Base-by-base conservation (phyloP, 2,888 invertebrate genomes). In the Drosophila mulleri region DNA sequence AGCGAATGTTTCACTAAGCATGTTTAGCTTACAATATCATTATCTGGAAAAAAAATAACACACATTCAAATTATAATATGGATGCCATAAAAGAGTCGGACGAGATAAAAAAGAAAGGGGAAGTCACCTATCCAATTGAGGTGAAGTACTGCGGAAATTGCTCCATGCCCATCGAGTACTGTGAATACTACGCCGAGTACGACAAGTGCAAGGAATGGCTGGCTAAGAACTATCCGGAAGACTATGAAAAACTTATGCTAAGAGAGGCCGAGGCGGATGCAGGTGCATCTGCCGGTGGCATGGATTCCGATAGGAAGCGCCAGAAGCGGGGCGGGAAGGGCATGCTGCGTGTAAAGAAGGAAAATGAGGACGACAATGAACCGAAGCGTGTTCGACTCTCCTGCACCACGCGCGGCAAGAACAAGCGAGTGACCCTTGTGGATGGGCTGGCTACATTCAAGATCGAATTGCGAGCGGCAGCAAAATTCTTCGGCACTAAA, bases 131-230 rank as follows among this genome's bases (percentile, higher is more conserved):
- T 63, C 77, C 77, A 6, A 26, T 78, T 26, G 41, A 35, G n/a
- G 78, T 78, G 2, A 78, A 72, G 57, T 78, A 78, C 42, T 78
- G 78, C 23, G 78, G 78, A 14, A 29, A 78, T 29, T 78, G 78
- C 12, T 57, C 78, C 9, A 65, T 78, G 78, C 78, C 78, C 41
- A 58, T 75, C 18, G 78, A 78, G 50, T 78, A 78, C 18, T 78
- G 78, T n/a, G 78, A 78, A 39, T 78, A 35, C 26, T 78, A 60
- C 39, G 20, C 62, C 11, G 78, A 67, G 42, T 78, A 78, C n/a
- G 78, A 78, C 39, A 78, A 78, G 39, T 78, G 78, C 57, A 77
- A 78, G 18, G 71, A 78, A 12, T 78, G 78, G 78, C 52, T 78
- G 45, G 65, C 71, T 9, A 57, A 60, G 12, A 65, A 75, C 23